Conservation (phyloP, 2,888 invertebrate species). For the Drosophila kambysellisi region DNA sequence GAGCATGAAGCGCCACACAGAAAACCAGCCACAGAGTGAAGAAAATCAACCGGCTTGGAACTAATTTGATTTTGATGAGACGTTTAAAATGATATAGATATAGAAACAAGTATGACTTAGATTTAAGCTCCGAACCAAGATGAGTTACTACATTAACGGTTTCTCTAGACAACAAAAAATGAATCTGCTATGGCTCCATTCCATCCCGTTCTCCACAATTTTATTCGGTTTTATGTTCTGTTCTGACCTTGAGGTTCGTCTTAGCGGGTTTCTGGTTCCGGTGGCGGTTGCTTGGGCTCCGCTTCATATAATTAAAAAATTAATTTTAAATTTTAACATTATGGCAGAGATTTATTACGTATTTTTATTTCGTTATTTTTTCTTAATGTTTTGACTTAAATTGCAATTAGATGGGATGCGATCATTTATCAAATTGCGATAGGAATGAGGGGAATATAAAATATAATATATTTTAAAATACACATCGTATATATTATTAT, state of each 20-base stretch:
- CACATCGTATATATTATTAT: background rate
- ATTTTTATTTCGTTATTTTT: slow-evolving; percentile 7
- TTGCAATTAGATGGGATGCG: slow-evolving; percentile 47
- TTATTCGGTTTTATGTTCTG: background rate
- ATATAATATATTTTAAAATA: background rate
- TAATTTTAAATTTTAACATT: slow-evolving; percentile 58
- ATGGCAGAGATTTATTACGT: slow-evolving; percentile 67
- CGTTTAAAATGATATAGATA: slow-evolving; percentile 73
- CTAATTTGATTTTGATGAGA: slow-evolving; percentile 80
- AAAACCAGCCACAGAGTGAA: slow-evolving; percentile 35
- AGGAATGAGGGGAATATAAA: slow-evolving; percentile 4
- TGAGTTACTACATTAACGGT: slow-evolving; percentile 75
- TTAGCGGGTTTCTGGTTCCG: slow-evolving; percentile 51
- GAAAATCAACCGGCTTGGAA: slow-evolving; percentile 76
- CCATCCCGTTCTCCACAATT: slow-evolving; percentile 26
- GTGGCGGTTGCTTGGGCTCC: slow-evolving; percentile 45
- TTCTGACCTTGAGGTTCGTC: slow-evolving; percentile 30
- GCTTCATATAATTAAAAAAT: slow-evolving; percentile 70
- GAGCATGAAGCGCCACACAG: slow-evolving; percentile 73
- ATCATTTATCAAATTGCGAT: slow-evolving; percentile 50
- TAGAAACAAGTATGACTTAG: slow-evolving; percentile 66
- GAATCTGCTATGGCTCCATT: slow-evolving; percentile 16
- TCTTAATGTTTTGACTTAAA: slow-evolving; percentile 32
- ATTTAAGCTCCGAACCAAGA: slow-evolving; percentile 49
- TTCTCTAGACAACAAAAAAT: slow-evolving; percentile 50